Conservation (phyloP, 2,797 vertebrate genomes). For the Anguilla pacifica region DNA sequence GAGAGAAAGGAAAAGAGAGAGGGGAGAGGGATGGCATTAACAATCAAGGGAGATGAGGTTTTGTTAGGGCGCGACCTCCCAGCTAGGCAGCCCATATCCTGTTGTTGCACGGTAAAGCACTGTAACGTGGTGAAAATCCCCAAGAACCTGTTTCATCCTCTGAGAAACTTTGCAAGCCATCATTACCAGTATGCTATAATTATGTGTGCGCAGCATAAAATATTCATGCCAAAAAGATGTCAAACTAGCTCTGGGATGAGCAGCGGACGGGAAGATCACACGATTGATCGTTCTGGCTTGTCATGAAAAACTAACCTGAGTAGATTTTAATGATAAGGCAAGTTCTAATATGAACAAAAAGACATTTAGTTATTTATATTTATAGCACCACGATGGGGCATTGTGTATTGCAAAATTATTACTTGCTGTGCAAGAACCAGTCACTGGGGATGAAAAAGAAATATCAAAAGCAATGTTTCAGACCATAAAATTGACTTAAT, state of each 20-base stretch:
- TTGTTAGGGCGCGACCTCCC: background rate
- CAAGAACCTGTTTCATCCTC: slow-evolving; percentile 30
- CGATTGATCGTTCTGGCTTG: slow-evolving; percentile 55
- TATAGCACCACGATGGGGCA: slow-evolving; percentile 19
- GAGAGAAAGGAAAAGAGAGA: background rate
- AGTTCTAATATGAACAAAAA: slow-evolving; percentile 30
- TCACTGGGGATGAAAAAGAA: background rate
- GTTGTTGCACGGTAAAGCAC: background rate
- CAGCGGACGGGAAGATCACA: slow-evolving; percentile 57
- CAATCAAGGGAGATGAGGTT: background rate
- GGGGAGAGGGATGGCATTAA: background rate
- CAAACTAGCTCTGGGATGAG: slow-evolving; percentile 45
- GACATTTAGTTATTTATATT: slow-evolving; percentile 39
- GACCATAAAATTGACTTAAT: slow-evolving; percentile 3
- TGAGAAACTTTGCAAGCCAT: slow-evolving; percentile 41
- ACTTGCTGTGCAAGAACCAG: background rate
- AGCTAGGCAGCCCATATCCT: background rate
- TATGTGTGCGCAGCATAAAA: slow-evolving; percentile 58
- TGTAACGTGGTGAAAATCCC: slow-evolving; percentile 15
- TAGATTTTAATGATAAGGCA: slow-evolving; percentile 48
- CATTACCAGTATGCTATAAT: slow-evolving; percentile 65
- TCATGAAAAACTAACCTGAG: slow-evolving; percentile 57
- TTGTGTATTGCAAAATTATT: background rate
- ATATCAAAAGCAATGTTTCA: background rate
- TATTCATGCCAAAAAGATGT: slow-evolving; percentile 48